Percentiles rank a stretch among this genome's conserved stretches.
Evolutionary conservation across 1,140 invertebrate species (phyloP).

Genomic region (Scaptodrosophila lebanonensis): DNA sequence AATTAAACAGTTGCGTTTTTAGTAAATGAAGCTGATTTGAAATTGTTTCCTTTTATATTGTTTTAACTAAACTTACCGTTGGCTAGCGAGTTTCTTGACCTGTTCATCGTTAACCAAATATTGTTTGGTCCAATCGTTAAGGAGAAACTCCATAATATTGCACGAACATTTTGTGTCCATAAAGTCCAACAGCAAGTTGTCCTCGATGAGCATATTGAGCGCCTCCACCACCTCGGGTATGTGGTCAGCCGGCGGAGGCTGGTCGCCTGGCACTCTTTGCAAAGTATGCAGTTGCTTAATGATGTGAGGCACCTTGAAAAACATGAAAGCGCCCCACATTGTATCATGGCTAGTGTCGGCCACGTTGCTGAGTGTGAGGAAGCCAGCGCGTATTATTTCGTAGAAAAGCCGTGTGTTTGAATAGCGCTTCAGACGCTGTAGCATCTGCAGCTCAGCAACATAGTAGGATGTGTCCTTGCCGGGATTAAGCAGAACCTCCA

Average conservation of each 20-base stretch:
- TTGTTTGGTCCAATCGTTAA: conserved; percentile 88
- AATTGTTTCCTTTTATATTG: not conserved
- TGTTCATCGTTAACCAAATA: conserved; percentile 89
- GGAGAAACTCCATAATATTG: conserved; percentile 89
- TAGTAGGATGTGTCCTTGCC: conserved; percentile 86
- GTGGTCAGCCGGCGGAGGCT: conserved; percentile 77
- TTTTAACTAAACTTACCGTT: conserved; percentile 78
- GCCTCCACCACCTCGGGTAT: conserved; percentile 88
- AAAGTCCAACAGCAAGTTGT: conserved; percentile 89
- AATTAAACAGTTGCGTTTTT: too few species aligned
- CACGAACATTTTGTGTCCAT: conserved; percentile 92
- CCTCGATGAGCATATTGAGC: conserved; percentile 88
- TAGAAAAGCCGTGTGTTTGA: conserved; percentile 86
- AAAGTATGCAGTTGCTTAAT: conserved; percentile 83
- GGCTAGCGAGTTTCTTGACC: conserved; percentile 83
- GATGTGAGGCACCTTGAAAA: conserved; percentile 91
- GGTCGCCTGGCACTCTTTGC: conserved; percentile 71
- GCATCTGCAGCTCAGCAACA: conserved; percentile 87
- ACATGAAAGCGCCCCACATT: conserved; percentile 95
- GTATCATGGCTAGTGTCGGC: conserved; percentile 85
- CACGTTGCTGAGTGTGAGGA: conserved; percentile 89
- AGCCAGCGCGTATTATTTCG: conserved; percentile 92
- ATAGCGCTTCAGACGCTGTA: conserved; percentile 89
- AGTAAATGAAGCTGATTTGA: not conserved
- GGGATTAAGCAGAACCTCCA: conserved; percentile 86